Percentiles rank a stretch among this genome's conserved stretches.
These are phyloP conservation scores for Brenthis ino DNA, from an alignment of 2,888 invertebrate species.

Conservation along the genomic window DNA sequence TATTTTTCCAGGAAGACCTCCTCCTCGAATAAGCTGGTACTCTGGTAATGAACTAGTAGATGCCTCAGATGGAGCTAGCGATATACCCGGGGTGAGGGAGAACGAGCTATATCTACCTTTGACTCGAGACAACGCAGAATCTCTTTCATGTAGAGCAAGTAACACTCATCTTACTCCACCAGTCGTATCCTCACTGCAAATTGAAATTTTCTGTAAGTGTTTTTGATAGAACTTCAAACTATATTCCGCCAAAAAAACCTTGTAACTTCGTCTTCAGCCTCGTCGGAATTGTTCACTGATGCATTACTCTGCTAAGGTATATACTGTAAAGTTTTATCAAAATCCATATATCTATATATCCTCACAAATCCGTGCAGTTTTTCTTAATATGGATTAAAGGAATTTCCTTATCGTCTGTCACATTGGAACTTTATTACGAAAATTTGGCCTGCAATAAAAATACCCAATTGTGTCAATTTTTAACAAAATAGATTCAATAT, in stretches of 20 bases:
- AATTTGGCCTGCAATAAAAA: not conserved
- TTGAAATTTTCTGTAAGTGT: constrained; percentile 88
- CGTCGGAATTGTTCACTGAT: not conserved
- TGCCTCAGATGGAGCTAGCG: constrained; percentile 85
- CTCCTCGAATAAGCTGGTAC: constrained; percentile 90
- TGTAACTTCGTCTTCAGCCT: too few relatives aligned
- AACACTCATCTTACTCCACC: constrained; percentile 88
- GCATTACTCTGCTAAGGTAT: not conserved
- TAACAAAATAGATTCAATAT: not conserved
- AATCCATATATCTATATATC: too few relatives aligned
- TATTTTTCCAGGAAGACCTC: constrained; percentile 84
- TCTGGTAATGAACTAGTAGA: constrained; percentile 88
- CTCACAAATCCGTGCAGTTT: not conserved
- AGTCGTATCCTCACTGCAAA: constrained; percentile 84
- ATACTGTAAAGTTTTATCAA: too few relatives aligned
- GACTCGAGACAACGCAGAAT: constrained; percentile 85
- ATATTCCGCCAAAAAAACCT: too few relatives aligned
- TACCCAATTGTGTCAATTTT: not conserved
- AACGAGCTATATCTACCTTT: constrained; percentile 86
- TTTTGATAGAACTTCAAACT: not conserved
- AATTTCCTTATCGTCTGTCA: not conserved
- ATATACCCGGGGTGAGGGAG: constrained; percentile 85
- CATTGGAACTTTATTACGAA: not conserved
- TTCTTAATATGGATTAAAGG: not conserved
- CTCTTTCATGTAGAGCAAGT: constrained; percentile 87